These are phyloP conservation scores for Balearica regulorum DNA, from an alignment of 2,797 vertebrate species.

Conservation along the genomic window DNA sequence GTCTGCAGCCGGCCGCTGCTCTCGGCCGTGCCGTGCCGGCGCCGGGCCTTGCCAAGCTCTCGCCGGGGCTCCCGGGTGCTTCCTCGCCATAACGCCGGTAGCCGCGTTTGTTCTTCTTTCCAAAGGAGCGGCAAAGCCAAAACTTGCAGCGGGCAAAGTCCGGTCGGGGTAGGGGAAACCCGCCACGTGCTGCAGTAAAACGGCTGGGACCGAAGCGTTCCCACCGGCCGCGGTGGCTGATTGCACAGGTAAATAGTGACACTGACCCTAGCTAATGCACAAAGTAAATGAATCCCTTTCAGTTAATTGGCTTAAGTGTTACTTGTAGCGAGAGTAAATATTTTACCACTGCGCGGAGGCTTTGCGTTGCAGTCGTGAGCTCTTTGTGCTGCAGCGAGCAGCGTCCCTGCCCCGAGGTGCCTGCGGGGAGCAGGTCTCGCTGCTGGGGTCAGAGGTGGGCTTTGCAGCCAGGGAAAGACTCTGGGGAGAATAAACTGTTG, in stretches of 20 bases:
- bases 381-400: neutral
- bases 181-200: neutral
- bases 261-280: neutral
- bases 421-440: neutral
- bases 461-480: neutral
- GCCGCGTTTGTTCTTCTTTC: neutral
- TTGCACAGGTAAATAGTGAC: neutral
- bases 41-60: fast-evolving
- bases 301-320: neutral
- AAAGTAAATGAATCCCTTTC: neutral
- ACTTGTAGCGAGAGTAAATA: neutral
- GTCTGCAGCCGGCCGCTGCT: neutral
- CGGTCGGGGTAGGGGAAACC: neutral
- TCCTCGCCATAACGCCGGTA: fast-evolving
- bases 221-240: neutral
- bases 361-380: fast-evolving
- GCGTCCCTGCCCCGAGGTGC: neutral
- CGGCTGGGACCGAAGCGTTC: neutral
- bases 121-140: neutral
- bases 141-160: neutral
- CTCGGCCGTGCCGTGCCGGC: neutral
- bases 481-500: neutral
- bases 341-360: neutral
- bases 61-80: neutral
- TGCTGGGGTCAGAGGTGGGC: neutral